Base-by-base conservation (phyloP, 2,113 vertebrate species). In the Vulpes vulpes region DNA sequence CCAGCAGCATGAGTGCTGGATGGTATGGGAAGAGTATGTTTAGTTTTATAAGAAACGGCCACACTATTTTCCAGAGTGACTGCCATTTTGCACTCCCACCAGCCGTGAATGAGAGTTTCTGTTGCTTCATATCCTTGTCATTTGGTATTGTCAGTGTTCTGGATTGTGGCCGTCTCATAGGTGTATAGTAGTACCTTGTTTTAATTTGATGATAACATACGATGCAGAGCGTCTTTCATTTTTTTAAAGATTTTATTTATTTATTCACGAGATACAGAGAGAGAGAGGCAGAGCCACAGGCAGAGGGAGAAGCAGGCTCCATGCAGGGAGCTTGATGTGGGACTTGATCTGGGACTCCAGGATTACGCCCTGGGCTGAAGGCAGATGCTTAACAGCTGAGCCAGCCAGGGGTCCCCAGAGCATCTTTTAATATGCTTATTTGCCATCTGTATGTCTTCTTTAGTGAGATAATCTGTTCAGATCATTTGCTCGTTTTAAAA, bases 1-100 rank as follows among this genome's bases (percentile, higher is more conserved):
- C 9, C 25, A 87, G 67, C 25, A 60, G 38, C 38, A 57, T 25
- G 82, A 82, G 51, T 71, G 20, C 35, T 91, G 32, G 35, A 25
- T 67, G 11, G 8, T 79, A 10, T 73, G 38, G 22, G 83, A 87
- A 87, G 35, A 78, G 35, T n/a, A 82, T 51, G 51, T 90, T 89
- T 79, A 67, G 15, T 92, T 96, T 85, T 74, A 27, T 78, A 76
- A 97, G 76, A 84, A 86, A 62, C 38, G 80, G 57, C 64, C n/a
- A 35, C 15, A n/a, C 43, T 90, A 9, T 65, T 64, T 94, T 81
- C 83, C 11, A 35, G 55, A 94, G 81, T 82, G 49, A 32, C 57
- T 65, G 23, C 25, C 14, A 71, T 81, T 94, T 92, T 79, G 25
- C 14, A 38, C 78, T 32, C 67, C 67, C 62, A 35, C 30, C 9